A percentile compares a stretch with the other conserved stretches of the same genome.
Conservation (phyloP, 2,113 vertebrate species). For the Eulemur rufifrons region DNA sequence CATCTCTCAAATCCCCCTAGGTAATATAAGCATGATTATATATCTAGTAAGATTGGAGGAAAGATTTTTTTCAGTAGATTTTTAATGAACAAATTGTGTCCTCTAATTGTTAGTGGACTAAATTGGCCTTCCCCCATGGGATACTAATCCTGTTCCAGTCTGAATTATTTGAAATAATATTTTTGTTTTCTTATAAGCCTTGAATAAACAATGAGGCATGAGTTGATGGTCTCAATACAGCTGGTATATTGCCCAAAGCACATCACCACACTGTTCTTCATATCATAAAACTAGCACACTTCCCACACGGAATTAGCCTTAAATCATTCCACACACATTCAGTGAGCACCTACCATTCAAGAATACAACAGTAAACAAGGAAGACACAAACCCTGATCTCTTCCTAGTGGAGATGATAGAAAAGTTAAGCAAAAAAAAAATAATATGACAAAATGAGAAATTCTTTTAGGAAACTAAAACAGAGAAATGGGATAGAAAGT, state of each 20-base stretch:
- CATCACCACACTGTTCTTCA: neutral
- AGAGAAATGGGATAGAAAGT: neutral
- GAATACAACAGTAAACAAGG: neutral
- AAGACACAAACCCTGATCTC: neutral
- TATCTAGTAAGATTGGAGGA: conserved; percentile 4
- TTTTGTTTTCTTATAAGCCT: neutral
- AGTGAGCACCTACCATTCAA: neutral
- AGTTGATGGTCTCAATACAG: neutral
- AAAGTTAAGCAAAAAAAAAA: neutral
- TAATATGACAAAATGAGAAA: neutral
- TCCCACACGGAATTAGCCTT: neutral
- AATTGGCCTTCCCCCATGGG: neutral
- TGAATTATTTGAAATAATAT: conserved; percentile 11
- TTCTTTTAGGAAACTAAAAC: conserved; percentile 7
- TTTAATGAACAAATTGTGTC: conserved; percentile 40
- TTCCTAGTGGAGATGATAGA: neutral
- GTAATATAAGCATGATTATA: neutral
- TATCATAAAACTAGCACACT: neutral
- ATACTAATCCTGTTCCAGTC: neutral
- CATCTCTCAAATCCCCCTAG: neutral
- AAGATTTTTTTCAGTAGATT: neutral
- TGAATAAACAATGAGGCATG: neutral
- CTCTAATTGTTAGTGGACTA: neutral
- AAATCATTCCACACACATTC: neutral
- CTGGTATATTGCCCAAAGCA: neutral